phyloP scores from a whole-genome alignment of 2,797 vertebrate species.

The Melanotaenia nigrans region DNA sequence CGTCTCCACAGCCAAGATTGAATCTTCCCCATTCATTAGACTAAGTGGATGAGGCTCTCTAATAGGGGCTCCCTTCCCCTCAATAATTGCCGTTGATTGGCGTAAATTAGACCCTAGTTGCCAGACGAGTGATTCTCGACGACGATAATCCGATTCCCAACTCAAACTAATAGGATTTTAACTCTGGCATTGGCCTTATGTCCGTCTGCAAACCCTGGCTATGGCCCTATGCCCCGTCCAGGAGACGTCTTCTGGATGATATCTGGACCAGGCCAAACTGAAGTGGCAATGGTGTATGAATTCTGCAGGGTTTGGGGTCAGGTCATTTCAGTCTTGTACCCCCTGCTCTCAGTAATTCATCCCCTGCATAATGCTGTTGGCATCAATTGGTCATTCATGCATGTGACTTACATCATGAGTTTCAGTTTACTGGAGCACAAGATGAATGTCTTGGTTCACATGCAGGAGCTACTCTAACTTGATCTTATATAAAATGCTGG shows the following conservation, averaged over 20 bases:
- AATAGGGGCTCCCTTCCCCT: slow-evolving; percentile 91
- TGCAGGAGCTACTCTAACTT: not conserved
- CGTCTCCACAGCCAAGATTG: slow-evolving; percentile 86
- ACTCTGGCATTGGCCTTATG: slow-evolving; percentile 89
- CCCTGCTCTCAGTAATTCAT: slow-evolving; percentile 47
- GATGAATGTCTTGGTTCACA: slow-evolving; percentile 31
- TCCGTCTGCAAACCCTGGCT: slow-evolving; percentile 87
- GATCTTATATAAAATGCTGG: not conserved
- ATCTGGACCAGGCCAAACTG: slow-evolving; percentile 65
- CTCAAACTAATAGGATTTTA: slow-evolving; percentile 93
- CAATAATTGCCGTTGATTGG: slow-evolving; percentile 91
- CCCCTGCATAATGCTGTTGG: slow-evolving; percentile 46
- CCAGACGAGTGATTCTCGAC: slow-evolving; percentile 91
- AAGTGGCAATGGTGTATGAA: slow-evolving; percentile 42
- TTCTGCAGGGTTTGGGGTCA: slow-evolving; percentile 30
- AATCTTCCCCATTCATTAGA: slow-evolving; percentile 91
- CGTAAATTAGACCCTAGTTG: slow-evolving; percentile 91
- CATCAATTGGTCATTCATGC: slow-evolving; percentile 73
- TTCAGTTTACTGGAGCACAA: slow-evolving; percentile 38
- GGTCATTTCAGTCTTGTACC: slow-evolving; percentile 38
- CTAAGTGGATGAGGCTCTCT: slow-evolving; percentile 90
- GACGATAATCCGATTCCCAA: slow-evolving; percentile 89
- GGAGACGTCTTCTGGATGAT: slow-evolving; percentile 80
- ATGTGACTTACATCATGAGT: slow-evolving; percentile 66
- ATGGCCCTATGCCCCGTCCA: slow-evolving; percentile 80